Evolutionary conservation across 2,797 vertebrate genomes (phyloP).

Genomic region (Eidolon dupreanum): DNA sequence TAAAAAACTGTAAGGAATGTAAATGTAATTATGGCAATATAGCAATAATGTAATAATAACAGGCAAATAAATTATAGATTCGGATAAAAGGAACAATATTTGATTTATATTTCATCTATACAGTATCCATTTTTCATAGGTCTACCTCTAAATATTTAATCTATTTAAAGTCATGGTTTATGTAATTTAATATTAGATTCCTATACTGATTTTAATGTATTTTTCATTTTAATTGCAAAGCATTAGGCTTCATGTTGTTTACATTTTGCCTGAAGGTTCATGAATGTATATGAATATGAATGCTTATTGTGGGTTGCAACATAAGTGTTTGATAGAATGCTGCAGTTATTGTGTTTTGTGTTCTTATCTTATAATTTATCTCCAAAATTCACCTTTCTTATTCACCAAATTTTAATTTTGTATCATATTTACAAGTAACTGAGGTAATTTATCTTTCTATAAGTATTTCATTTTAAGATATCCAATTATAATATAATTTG

Average conservation of each 20-base stretch:
- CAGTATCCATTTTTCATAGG: neutral
- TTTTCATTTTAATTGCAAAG: conserved; percentile 23
- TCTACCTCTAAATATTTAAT: neutral
- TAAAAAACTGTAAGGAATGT: neutral
- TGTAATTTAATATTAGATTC: neutral
- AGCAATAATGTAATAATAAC: neutral
- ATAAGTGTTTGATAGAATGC: neutral
- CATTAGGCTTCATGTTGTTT: neutral
- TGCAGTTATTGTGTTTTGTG: conserved; percentile 15
- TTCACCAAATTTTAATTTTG: conserved; percentile 33
- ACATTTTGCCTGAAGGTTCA: neutral
- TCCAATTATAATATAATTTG: neutral
- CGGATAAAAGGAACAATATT: neutral
- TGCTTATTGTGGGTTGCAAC: neutral
- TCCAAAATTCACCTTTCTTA: neutral
- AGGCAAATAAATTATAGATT: neutral
- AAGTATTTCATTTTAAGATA: conserved; percentile 21
- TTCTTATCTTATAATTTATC: neutral
- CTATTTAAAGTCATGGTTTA: neutral
- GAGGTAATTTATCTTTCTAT: conserved; percentile 3
- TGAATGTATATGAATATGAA: conserved; percentile 4
- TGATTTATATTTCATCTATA: neutral
- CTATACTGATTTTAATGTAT: neutral
- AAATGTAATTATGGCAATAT: neutral
- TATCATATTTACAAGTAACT: neutral